phyloP scores from a whole-genome alignment of 2,888 invertebrate genomes.

The Synanthedon tipuliformis region DNA sequence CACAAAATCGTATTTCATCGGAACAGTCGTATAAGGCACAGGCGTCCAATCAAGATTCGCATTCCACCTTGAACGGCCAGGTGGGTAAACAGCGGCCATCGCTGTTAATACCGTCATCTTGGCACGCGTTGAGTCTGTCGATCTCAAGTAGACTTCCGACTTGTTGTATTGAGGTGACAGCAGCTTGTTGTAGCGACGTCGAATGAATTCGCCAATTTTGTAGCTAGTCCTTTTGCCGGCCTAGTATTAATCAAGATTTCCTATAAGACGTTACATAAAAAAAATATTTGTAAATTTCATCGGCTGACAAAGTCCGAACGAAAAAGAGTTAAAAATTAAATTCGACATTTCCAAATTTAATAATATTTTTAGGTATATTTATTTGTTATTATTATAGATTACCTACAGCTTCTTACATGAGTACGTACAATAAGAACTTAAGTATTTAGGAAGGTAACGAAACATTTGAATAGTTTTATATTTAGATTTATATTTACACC shows the following conservation, averaged over 20 bases:
- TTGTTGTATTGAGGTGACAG: conserved; percentile 28
- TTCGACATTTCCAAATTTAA: no score
- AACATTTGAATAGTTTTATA: no score
- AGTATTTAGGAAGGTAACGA: no score
- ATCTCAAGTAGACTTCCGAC: conserved; percentile 9
- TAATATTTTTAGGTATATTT: no score
- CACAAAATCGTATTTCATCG: conserved; percentile 1
- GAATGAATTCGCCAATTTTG: conserved; percentile 19
- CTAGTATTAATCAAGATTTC: conserved; percentile 7
- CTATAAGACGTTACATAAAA: no score
- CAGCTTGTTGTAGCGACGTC: conserved; percentile 21
- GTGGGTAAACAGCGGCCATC: conserved; percentile 2
- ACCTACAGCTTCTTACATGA: no score
- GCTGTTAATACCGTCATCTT: conserved; percentile 2
- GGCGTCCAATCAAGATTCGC: conserved; percentile 1
- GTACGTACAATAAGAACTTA: no score
- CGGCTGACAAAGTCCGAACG: no score
- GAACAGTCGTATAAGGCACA: conserved; percentile 1
- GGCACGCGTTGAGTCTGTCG: conserved; percentile 1
- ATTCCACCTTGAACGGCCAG: background rate
- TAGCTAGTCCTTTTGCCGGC: conserved; percentile 21
- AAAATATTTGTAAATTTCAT: no score
- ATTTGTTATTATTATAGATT: no score
- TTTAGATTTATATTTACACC: no score
- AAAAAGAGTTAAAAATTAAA: no score